A percentile compares a stretch with the other conserved stretches of the same genome.
These are phyloP conservation scores for Piaya cayana DNA, from an alignment of 2,113 vertebrate genomes.

Conservation along the genomic window DNA sequence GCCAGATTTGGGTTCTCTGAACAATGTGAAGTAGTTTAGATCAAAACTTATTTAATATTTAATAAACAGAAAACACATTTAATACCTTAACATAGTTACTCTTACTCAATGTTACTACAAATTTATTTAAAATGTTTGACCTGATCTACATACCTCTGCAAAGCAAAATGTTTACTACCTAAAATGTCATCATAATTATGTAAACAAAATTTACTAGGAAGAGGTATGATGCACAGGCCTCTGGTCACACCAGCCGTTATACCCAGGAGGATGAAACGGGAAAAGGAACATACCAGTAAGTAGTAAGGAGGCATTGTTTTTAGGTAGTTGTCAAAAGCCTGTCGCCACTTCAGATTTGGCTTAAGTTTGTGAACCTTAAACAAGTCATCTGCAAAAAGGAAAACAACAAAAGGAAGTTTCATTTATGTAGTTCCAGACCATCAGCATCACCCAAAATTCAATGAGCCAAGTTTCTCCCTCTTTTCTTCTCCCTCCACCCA, in stretches of 20 bases:
- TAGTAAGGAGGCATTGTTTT: conserved; percentile 88
- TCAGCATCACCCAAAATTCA: background rate
- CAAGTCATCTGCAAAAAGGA: conserved; percentile 83
- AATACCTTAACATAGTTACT: background rate
- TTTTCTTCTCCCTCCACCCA: background rate
- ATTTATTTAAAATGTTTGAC: background rate
- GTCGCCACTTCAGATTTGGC: conserved; percentile 85
- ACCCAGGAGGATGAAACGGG: background rate
- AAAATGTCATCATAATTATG: background rate
- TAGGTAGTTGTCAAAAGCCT: conserved; percentile 86
- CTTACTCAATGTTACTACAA: background rate
- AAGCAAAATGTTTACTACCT: conserved; percentile 2
- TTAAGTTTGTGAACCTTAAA: conserved; percentile 89
- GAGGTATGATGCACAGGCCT: conserved; percentile 28
- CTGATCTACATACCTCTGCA: conserved; percentile 21
- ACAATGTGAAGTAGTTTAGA: background rate
- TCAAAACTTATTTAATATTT: background rate
- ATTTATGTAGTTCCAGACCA: background rate
- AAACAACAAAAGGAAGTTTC: conserved; percentile 41
- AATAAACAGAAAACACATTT: background rate
- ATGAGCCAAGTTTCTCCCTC: background rate
- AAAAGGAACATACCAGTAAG: conserved; percentile 79
- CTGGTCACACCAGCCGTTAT: conserved; percentile 21
- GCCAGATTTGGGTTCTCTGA: background rate
- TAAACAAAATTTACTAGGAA: conserved; percentile 7